Evolutionary conservation across 2,113 vertebrate genomes (phyloP).

Genomic region (Sterrhoptilus dennistouni): DNA sequence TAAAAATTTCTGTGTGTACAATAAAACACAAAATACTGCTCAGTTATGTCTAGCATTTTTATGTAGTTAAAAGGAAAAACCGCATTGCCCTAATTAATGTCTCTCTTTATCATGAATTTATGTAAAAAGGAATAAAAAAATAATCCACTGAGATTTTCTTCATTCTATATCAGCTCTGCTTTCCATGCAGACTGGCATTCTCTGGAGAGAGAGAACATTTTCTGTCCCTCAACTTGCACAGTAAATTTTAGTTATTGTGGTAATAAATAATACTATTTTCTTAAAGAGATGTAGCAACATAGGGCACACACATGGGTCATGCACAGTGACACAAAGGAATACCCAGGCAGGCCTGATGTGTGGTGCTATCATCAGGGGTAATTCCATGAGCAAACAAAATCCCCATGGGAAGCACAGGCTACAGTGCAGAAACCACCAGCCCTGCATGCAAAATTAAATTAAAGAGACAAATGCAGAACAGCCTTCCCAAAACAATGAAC

Average conservation of each 20-base stretch:
- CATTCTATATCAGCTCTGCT: background rate
- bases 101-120: background rate
- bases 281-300: background rate
- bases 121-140: background rate
- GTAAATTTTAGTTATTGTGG: background rate
- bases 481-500: slow-evolving; percentile 27
- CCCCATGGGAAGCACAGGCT: background rate
- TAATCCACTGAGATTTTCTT: background rate
- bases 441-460: slow-evolving; percentile 40
- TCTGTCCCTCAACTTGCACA: background rate
- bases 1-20: background rate
- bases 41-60: background rate
- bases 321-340: background rate
- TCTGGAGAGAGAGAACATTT: background rate
- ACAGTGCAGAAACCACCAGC: background rate
- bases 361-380: background rate
- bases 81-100: background rate
- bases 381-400: background rate
- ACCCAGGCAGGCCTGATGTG: background rate
- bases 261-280: background rate
- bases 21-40: background rate
- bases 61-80: background rate
- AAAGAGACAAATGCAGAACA: slow-evolving; percentile 10
- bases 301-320: background rate
- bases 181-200: background rate